A percentile compares a stretch with the other conserved stretches of the same genome.
Conservation (phyloP, 2,113 vertebrate species). For the Geococcyx californianus region DNA sequence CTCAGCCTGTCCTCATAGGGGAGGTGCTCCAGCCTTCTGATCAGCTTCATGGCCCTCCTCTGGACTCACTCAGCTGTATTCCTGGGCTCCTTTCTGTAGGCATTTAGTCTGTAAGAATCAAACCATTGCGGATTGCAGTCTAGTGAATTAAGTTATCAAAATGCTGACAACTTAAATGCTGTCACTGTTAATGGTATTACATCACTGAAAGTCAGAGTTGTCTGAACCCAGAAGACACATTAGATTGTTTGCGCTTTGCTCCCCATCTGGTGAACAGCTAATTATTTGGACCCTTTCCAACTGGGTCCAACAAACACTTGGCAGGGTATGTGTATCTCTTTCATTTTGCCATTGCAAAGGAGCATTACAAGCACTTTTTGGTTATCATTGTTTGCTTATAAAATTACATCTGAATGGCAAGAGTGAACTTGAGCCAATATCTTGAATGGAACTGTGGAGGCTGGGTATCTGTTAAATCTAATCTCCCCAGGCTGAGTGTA, state of each 20-base stretch:
- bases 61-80: neutral
- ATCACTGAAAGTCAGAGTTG: conserved; percentile 12
- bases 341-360: neutral
- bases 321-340: conserved; percentile 16
- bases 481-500: neutral
- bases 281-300: conserved; percentile 58
- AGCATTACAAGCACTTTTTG: neutral
- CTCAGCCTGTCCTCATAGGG: too few relatives aligned
- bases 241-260: conserved; percentile 53
- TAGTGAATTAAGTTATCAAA: conserved; percentile 28
- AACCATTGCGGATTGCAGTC: neutral
- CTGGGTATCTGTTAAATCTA: neutral
- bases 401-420: neutral
- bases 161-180: conserved; percentile 25
- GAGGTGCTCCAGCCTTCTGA: too few relatives aligned
- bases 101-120: neutral
- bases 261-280: conserved; percentile 48
- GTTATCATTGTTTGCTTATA: neutral
- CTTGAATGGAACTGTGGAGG: neutral
- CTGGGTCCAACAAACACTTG: conserved; percentile 35
- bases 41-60: too few relatives aligned
- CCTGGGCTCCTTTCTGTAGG: neutral
- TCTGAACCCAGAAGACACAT: conserved; percentile 43
- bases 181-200: conserved; percentile 47
- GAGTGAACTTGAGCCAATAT: neutral